Conservation (phyloP, 1,140 invertebrate species). For the Papilio xuthus region DNA sequence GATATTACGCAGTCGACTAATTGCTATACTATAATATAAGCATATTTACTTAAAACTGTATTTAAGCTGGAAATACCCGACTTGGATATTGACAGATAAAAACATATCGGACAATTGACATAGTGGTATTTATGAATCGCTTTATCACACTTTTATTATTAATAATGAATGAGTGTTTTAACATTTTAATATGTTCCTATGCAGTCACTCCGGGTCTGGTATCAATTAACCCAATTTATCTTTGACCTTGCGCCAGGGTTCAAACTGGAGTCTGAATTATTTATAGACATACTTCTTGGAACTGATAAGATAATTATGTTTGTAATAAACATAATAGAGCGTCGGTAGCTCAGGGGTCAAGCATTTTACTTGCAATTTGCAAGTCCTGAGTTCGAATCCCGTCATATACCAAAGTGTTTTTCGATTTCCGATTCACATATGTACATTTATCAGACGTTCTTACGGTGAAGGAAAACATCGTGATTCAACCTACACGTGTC, state of each 20-base stretch:
- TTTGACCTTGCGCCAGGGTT: constrained; percentile 16
- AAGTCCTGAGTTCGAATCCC: too few species aligned
- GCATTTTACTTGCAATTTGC: too few species aligned
- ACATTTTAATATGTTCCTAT: not conserved
- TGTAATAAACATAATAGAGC: constrained; percentile 2
- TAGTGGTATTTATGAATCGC: not conserved
- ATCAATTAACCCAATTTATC: constrained; percentile 33
- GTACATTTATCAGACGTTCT: too few species aligned
- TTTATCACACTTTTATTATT: not conserved
- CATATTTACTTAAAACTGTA: not conserved
- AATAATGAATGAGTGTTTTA: not conserved
- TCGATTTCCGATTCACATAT: too few species aligned
- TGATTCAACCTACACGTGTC: too few species aligned
- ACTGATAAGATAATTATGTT: constrained; percentile 8
- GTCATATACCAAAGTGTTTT: too few species aligned
- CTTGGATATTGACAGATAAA: not conserved
- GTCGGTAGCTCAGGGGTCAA: too few species aligned
- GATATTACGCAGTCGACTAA: too few species aligned
- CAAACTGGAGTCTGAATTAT: constrained; percentile 14
- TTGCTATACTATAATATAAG: too few species aligned
- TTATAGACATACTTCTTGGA: constrained; percentile 3
- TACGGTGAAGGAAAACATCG: too few species aligned
- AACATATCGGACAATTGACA: not conserved
- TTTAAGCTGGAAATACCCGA: not conserved
- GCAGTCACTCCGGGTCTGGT: not conserved